Evolutionary conservation across 2,888 invertebrate species (phyloP), one percentile per base, ranked within the genome.

Genomic region (Tetanocera ferruginea): DNA sequence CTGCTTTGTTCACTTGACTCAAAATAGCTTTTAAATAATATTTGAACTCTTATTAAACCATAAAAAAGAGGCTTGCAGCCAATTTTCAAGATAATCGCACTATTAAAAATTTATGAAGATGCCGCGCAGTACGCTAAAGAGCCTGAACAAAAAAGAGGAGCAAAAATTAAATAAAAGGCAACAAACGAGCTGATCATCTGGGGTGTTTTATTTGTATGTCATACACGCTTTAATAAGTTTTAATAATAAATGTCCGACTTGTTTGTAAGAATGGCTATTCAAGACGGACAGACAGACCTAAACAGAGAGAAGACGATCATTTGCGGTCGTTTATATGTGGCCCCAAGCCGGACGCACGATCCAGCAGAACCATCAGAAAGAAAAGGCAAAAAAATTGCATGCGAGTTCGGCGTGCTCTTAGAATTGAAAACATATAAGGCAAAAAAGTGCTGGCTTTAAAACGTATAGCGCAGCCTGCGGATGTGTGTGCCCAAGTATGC

Each of bases 271-370:
- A 43, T 11, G 2, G 37, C 37, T 14, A 60, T 25, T 25, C 31
- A 62, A 62, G n/a, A n/a, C 8, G 31, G 14, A 23, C 69, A 69
- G 25, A 28, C 25, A 51, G 34, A 14, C 23, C n/a, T n/a, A n/a
- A n/a, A n/a, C n/a, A n/a, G n/a, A 64, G 5, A 34, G 8, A 64
- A 66, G 34, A 66, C 14, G 31, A 34, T 9, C 69, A 69, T 51
- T 67, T 69, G 69, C 25, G 69, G 69, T 69, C 28, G 25, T 25
- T 69, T 49, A 69, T 51, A 69, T 69, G 31, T 49, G 69, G 69
- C 69, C 69, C 51, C 69, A 69, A 69, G 69, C 69, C 69, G 51
- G 51, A 69, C 69, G 69, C 69, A 69, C 69, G 69, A 69, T 51
- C 51, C 23, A n/a, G 5, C 51, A 28, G 51, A 25, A 11, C 25